Conservation (phyloP, 2,797 vertebrate genomes). For the Macroramphosus scolopax region DNA sequence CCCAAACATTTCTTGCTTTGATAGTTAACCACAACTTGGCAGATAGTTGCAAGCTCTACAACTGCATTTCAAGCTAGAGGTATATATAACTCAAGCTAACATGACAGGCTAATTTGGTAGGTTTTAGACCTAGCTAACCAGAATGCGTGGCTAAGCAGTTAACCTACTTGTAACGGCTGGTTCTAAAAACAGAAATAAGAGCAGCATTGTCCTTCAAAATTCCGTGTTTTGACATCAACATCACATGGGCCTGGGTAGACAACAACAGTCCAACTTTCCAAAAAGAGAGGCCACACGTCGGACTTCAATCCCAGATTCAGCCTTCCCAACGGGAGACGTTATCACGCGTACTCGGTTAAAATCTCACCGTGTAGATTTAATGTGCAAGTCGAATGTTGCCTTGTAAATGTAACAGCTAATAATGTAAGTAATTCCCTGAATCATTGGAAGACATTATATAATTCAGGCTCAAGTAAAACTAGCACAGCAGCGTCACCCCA, state of each 20-base stretch:
- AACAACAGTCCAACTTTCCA: constrained; percentile 33
- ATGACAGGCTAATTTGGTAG: too few relatives aligned
- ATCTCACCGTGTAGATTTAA: too few relatives aligned
- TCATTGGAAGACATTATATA: rapidly evolving
- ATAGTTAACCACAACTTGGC: too few relatives aligned
- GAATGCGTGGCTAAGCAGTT: not conserved
- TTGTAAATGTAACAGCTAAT: rapidly evolving
- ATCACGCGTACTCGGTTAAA: too few relatives aligned
- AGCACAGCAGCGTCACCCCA: rapidly evolving
- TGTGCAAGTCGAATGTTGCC: too few relatives aligned
- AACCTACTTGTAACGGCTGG: not conserved
- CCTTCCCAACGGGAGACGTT: too few relatives aligned
- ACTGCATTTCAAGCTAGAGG: too few relatives aligned
- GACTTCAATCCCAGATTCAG: too few relatives aligned
- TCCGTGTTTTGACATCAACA: constrained; percentile 16
- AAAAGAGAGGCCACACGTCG: constrained; percentile 4
- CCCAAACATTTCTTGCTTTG: not conserved
- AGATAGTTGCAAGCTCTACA: too few relatives aligned
- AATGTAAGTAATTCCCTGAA: rapidly evolving
- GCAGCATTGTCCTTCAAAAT: not conserved
- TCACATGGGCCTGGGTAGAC: not conserved
- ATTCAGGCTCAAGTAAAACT: not conserved
- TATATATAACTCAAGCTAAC: too few relatives aligned
- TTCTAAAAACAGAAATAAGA: not conserved
- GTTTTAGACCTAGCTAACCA: too few relatives aligned